These are phyloP conservation scores for Parochlus steinenii DNA, from an alignment of 2,888 invertebrate species.

Conservation along the genomic window DNA sequence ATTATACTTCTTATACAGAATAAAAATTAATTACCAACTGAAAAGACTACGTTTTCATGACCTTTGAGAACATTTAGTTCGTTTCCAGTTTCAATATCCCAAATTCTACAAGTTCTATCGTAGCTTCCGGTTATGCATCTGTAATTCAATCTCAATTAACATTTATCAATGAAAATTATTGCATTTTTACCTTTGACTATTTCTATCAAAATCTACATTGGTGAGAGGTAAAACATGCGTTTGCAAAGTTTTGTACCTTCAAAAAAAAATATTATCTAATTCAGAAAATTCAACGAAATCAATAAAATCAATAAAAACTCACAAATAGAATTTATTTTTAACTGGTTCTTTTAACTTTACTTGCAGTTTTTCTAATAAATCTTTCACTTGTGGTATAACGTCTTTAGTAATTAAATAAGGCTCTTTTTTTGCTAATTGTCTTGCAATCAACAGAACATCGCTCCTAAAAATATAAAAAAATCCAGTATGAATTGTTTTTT, in stretches of 20 bases:
- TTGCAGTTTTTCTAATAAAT: constrained; percentile 44
- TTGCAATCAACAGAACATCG: constrained; percentile 36
- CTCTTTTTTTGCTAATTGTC: constrained; percentile 34
- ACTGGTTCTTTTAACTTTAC: constrained; percentile 42
- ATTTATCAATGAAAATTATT: constrained; percentile 13
- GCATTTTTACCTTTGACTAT: constrained; percentile 37
- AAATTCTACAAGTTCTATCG: constrained; percentile 68
- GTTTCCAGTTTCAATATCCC: constrained; percentile 52
- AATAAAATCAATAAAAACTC: too few species aligned
- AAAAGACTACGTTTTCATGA: constrained; percentile 68
- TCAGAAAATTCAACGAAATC: too few species aligned
- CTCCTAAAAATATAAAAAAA: constrained; percentile 29
- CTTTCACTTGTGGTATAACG: constrained; percentile 38
- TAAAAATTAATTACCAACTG: constrained; percentile 33
- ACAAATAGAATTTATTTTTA: constrained; percentile 45
- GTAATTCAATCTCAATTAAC: too few species aligned
- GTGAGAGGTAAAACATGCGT: constrained; percentile 55
- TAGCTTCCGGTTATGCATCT: constrained; percentile 70
- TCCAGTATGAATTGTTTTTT: constrained; percentile 7
- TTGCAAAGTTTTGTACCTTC: constrained; percentile 45
- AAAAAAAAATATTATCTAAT: too few species aligned
- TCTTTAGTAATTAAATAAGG: constrained; percentile 36
- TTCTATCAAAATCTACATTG: constrained; percentile 53
- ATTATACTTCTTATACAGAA: constrained; percentile 35
- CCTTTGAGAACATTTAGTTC: constrained; percentile 52